Evolutionary conservation across 37 sponge, comb jelly and placozoan genomes (phyloP).

Genomic region (Chondrilla cf. caribensis): DNA sequence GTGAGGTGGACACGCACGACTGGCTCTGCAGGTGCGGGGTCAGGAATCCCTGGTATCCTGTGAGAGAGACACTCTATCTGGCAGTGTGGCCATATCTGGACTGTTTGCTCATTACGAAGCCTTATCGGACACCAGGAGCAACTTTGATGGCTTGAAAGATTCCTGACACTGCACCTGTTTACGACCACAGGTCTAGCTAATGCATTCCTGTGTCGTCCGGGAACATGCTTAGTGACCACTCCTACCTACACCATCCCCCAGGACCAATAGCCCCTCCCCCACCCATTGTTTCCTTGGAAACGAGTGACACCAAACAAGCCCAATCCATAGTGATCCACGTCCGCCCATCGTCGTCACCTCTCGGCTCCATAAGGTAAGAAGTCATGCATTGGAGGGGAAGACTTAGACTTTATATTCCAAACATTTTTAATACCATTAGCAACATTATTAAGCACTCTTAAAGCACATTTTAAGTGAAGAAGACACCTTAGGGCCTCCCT

Average conservation of each 20-base stretch:
- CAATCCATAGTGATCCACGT: neutral
- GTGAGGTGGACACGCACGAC: neutral
- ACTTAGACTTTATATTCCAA: neutral
- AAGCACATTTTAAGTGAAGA: neutral
- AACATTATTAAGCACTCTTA: neutral
- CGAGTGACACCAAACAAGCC: neutral
- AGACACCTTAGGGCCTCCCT: neutral
- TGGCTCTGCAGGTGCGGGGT: neutral
- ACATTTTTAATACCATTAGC: slow-evolving; percentile 10
- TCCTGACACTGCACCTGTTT: slow-evolving; percentile 25
- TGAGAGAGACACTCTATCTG: neutral
- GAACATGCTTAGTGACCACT: neutral
- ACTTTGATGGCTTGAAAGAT: slow-evolving; percentile 30
- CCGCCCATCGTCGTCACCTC: neutral
- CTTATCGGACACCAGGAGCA: neutral
- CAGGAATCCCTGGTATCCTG: slow-evolving; percentile 10
- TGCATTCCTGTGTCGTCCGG: slow-evolving; percentile 8
- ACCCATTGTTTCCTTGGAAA: slow-evolving; percentile 23
- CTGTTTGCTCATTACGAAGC: slow-evolving; percentile 1
- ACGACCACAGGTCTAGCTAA: slow-evolving; percentile 15
- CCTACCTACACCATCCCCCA: neutral
- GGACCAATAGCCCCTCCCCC: slow-evolving; percentile 47
- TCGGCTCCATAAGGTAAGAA: slow-evolving; percentile 12
- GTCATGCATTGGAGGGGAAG: neutral
- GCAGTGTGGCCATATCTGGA: slow-evolving; percentile 9